phyloP scores from a whole-genome alignment of 2,797 vertebrate species.

The Enteromius afrohamiltoni region DNA sequence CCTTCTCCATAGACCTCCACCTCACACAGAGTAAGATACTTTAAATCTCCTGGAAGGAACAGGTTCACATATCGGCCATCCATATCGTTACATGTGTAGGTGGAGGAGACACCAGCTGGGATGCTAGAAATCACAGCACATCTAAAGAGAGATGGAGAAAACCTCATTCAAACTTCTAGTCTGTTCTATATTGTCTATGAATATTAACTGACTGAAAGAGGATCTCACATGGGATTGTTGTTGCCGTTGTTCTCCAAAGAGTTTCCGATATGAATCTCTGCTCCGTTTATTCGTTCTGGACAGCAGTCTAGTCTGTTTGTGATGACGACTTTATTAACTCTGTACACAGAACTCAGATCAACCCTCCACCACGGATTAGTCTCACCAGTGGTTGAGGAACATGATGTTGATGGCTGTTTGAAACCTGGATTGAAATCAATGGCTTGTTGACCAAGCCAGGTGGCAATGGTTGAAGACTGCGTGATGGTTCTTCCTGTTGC shows the following conservation, averaged over 20 bases:
- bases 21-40: background rate
- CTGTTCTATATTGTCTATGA: background rate
- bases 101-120: slow-evolving; percentile 1
- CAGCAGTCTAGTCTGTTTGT: slow-evolving; percentile 11
- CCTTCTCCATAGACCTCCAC: slow-evolving; percentile 38
- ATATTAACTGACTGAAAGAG: background rate
- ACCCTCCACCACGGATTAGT: slow-evolving; percentile 33
- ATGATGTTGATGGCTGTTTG: accelerated
- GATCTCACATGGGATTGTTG: background rate
- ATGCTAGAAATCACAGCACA: slow-evolving; percentile 20
- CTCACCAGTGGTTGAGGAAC: accelerated
- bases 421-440: slow-evolving; percentile 4
- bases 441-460: background rate
- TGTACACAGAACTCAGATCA: background rate
- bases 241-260: background rate
- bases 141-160: slow-evolving; percentile 7
- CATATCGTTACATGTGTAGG: slow-evolving; percentile 1
- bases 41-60: background rate
- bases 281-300: background rate
- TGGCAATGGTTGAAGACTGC: background rate
- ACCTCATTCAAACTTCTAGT: background rate
- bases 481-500: background rate
- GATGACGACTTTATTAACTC: slow-evolving; percentile 11
- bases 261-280: background rate
- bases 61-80: slow-evolving; percentile 48